Percentiles rank a stretch among this genome's conserved stretches.
phyloP scores from a whole-genome alignment of 53 echinoderm and acorn worm genomes.

The Luidia sarsii region DNA sequence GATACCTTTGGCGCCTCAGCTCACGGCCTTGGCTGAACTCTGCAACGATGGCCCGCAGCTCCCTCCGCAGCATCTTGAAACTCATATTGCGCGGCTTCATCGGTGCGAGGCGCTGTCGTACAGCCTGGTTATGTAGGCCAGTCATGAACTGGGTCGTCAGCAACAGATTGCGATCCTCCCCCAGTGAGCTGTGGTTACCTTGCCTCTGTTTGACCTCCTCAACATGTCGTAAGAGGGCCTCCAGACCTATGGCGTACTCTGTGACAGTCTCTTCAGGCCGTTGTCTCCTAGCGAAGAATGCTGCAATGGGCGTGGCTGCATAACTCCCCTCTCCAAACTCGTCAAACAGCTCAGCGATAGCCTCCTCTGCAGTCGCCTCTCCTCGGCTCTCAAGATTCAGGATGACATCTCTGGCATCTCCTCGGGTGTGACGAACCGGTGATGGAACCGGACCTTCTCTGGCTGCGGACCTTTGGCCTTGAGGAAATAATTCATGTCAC shows the following conservation, averaged over 20 bases:
- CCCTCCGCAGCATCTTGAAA: constrained; percentile 11
- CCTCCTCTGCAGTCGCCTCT: not conserved
- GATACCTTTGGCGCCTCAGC: not conserved
- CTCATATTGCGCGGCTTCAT: constrained; percentile 35
- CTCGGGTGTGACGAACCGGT: constrained; percentile 2
- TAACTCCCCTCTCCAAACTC: not conserved
- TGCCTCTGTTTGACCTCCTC: not conserved
- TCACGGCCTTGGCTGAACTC: not conserved
- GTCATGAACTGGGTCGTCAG: constrained; percentile 39
- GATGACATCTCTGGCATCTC: constrained; percentile 27
- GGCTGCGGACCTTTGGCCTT: constrained; percentile 10
- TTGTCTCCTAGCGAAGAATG: not conserved
- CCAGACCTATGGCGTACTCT: constrained; percentile 28
- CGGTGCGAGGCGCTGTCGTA: constrained; percentile 26
- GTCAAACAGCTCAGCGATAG: not conserved
- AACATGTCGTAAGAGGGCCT: constrained; percentile 9
- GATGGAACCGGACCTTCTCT: not conserved
- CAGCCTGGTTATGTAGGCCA: constrained; percentile 19
- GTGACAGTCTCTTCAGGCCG: constrained; percentile 4
- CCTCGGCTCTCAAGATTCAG: constrained; percentile 26
- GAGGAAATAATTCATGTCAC: constrained; percentile 21
- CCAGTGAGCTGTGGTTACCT: not conserved
- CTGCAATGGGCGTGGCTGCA: not conserved
- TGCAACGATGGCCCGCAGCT: constrained; percentile 8
- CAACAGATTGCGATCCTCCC: constrained; percentile 3